Evolutionary conservation across 2,888 invertebrate genomes (phyloP), one percentile per base, ranked within the genome.

Genomic region (Plagodis dolabraria): DNA sequence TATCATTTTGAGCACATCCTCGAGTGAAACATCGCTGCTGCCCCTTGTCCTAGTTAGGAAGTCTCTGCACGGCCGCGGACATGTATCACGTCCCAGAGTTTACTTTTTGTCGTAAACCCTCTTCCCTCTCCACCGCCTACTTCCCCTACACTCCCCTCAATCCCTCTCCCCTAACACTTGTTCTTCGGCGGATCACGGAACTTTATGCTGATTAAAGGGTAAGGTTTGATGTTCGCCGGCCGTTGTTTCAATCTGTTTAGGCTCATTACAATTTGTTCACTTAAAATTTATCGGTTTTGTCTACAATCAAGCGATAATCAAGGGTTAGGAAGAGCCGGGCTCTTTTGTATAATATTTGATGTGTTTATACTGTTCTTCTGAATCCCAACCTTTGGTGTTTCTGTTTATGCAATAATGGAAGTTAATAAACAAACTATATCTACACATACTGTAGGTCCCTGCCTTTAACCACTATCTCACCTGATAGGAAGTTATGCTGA

Each of bases 41-140:
- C 49, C 12, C 44, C 35, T 40, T 12, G 45, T 8, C 53, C 46
- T 22, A 53, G 45, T 53, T 46, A 46, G n/a, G n/a, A 51, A 42
- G 56, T 42, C 56, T 9, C 7, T 22, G 52, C 52, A 52, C 56
- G 50, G 33, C 48, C 53, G 45, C 55, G 56, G 38, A 38, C 52
- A 44, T 49, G 53, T 57, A 57, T 57, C 58, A 53, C 58, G 58
- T 58, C 49, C 49, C 48, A 9, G 40, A 53, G 50, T 57, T 57
- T 52, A 57, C 57, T 57, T 57, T 57, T 57, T 52, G 57, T 52
- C 57, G 52, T 57, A 52, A 57, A 47, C 47, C 57, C 57, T 22
- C 22, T 22, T 22, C 47, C 11, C 43, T 50, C 43, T 10, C n/a
- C 50, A 12, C 46, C 7, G 10, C 10, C 8, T 4, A 22, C 22